phyloP scores from a whole-genome alignment of 2,888 invertebrate genomes.

The Caenorhabditis sp. region DNA sequence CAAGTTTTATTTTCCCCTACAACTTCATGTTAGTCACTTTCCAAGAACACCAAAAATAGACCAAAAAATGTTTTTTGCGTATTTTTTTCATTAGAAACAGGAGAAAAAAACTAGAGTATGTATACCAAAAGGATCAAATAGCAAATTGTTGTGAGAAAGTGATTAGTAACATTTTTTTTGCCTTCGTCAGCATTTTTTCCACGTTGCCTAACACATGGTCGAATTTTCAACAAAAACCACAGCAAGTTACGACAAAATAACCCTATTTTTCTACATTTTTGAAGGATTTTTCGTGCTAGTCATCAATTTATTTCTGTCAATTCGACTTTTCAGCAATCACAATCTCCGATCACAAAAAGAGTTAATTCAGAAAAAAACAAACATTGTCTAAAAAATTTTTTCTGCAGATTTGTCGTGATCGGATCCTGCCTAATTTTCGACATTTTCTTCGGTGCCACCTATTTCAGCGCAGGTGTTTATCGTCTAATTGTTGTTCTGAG shows the following conservation, averaged over 20 bases:
- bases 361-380: slow-evolving; percentile 6
- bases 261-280: slow-evolving; percentile 29
- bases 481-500: slow-evolving; percentile 22
- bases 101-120: too few relatives aligned
- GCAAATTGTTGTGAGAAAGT: too few relatives aligned
- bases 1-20: too few relatives aligned
- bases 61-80: too few relatives aligned
- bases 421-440: slow-evolving; percentile 47
- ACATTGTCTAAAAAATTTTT: not conserved
- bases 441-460: slow-evolving; percentile 43
- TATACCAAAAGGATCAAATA: too few relatives aligned
- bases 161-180: too few relatives aligned
- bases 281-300: slow-evolving; percentile 34
- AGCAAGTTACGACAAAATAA: not conserved
- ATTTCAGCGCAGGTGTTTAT: slow-evolving; percentile 44
- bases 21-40: too few relatives aligned
- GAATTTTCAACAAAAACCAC: too few relatives aligned
- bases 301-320: slow-evolving; percentile 31
- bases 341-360: slow-evolving; percentile 39
- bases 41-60: too few relatives aligned
- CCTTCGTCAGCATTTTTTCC: too few relatives aligned
- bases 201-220: too few relatives aligned
- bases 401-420: slow-evolving; percentile 38
- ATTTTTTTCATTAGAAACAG: too few relatives aligned
- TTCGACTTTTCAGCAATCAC: slow-evolving; percentile 31